Conservation (phyloP, 2,113 vertebrate genomes). For the Heterocephalus glaber region DNA sequence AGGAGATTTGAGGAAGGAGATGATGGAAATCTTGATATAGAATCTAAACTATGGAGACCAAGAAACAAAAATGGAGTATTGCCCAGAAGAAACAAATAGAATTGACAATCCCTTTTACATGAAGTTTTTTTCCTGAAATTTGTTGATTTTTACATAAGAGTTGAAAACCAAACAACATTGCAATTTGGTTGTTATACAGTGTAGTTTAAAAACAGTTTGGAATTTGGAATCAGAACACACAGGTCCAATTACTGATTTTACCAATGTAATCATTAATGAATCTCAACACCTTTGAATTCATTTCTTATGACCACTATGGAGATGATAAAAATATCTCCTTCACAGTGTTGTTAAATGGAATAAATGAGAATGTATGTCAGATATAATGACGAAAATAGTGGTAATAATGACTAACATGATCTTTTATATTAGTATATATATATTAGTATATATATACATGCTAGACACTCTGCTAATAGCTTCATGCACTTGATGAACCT, state of each 20-base stretch:
- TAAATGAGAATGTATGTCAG: background rate
- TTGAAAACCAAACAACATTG: background rate
- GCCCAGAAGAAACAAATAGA: background rate
- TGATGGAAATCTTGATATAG: background rate
- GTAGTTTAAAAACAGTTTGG: background rate
- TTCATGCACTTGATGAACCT: background rate
- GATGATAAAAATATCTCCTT: background rate
- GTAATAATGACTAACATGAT: background rate
- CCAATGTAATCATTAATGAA: background rate
- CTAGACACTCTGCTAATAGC: background rate
- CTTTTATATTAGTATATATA: background rate
- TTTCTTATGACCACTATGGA: background rate
- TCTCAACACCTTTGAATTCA: background rate
- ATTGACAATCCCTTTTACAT: background rate
- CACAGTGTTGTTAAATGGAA: background rate
- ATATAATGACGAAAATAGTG: background rate
- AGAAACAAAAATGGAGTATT: background rate
- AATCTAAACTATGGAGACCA: background rate
- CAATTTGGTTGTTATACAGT: background rate
- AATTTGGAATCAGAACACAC: background rate
- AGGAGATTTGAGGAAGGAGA: background rate
- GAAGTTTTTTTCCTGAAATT: background rate
- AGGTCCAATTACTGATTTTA: background rate
- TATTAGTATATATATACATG: background rate
- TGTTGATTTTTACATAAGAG: background rate